Evolutionary conservation across 2,113 vertebrate genomes (phyloP).

Genomic region (Calyptomena viridis): DNA sequence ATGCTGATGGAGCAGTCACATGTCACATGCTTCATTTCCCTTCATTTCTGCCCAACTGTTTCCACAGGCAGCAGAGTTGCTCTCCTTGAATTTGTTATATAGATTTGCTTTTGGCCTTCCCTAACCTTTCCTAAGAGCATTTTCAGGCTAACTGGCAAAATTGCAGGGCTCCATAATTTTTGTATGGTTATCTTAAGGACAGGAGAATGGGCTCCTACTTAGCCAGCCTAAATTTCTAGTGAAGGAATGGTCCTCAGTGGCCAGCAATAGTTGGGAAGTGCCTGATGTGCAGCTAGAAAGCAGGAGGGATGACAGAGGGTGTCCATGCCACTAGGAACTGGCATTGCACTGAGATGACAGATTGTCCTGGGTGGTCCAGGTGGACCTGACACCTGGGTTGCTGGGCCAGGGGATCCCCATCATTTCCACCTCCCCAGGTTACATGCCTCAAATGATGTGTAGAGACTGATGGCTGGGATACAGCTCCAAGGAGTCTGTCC

Average conservation of each 20-base stretch:
- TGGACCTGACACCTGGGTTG: not conserved
- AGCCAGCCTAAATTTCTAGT: not conserved
- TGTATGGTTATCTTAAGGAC: not conserved
- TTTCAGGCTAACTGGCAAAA: not conserved
- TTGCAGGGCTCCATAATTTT: not conserved
- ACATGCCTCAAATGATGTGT: not conserved
- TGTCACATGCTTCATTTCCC: not conserved
- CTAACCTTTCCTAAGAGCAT: not conserved
- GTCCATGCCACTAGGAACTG: not conserved
- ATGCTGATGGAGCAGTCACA: not conserved
- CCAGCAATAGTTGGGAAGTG: not conserved
- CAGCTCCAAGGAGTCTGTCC: not conserved
- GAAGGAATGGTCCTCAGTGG: not conserved
- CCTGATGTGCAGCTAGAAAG: not conserved
- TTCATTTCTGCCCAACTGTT: constrained; percentile 35
- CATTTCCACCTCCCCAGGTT: not conserved
- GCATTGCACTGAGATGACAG: not conserved
- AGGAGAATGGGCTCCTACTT: not conserved
- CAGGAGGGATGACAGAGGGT: rapidly evolving
- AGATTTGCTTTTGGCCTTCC: not conserved
- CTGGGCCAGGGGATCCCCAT: not conserved
- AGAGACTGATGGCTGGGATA: not conserved
- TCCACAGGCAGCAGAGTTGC: not conserved
- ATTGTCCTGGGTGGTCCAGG: not conserved
- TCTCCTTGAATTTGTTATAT: not conserved